Conservation (phyloP, 2,797 vertebrate genomes). For the Ficedula albicollis region DNA sequence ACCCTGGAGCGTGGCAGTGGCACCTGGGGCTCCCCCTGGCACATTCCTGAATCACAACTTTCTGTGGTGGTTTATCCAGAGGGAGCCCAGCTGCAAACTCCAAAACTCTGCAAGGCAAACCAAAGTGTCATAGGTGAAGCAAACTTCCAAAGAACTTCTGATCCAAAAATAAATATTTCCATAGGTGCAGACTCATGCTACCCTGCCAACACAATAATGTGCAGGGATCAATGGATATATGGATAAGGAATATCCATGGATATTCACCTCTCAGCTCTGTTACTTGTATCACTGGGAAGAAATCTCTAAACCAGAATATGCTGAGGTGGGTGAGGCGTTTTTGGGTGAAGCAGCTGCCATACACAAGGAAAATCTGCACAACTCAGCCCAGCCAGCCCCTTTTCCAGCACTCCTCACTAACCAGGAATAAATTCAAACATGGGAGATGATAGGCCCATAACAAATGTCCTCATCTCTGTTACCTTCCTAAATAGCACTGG, state of each 20-base stretch:
- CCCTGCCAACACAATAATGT: not conserved
- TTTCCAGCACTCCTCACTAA: not conserved
- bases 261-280: not conserved
- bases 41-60: rapidly evolving
- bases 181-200: rapidly evolving
- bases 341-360: not conserved
- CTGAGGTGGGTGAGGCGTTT: rapidly evolving
- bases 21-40: rapidly evolving
- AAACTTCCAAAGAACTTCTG: not conserved
- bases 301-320: not conserved
- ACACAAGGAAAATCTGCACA: not conserved
- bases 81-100: not conserved
- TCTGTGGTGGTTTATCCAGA: not conserved
- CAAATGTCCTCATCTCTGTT: slow-evolving; percentile 39
- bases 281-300: not conserved
- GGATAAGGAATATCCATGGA: not conserved
- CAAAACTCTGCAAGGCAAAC: not conserved
- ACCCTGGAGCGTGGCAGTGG: not conserved
- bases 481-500: slow-evolving; percentile 28
- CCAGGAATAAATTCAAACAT: not conserved
- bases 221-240: not conserved
- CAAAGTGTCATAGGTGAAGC: not conserved
- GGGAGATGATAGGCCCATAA: not conserved
- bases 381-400: not conserved
- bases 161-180: not conserved